Base-by-base conservation (phyloP, 64 coral and sea anemone genomes). In the Platygyra sinensis region DNA sequence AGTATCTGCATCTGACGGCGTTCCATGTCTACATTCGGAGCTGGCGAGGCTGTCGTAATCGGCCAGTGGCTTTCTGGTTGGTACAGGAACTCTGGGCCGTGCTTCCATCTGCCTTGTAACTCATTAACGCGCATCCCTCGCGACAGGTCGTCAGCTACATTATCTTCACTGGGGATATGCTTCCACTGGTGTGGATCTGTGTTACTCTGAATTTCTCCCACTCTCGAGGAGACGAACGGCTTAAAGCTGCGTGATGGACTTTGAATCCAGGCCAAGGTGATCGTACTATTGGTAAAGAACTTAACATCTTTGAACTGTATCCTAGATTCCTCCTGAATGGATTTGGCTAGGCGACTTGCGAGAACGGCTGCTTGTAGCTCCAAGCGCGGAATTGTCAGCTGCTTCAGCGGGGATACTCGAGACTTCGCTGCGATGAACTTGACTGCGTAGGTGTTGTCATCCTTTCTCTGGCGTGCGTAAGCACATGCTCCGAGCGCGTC, bases 281-380 rank as follows among this genome's bases (percentile, higher is more conserved):
- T 93, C 18, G 42, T 82, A 32, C 82, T 92, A 54, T 92, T 75
- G 46, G 90, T 92, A 74, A 92, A 92, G 14, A 92, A 87, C 10
- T 86, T 67, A 10, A 87, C 74, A 31, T 89, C 62, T 24, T 20
- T 31, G 24, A 79, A 89, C 72, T 89, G 54, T 22, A 89, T 28
- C 10, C 57, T 76, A 54, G 29, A 78, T 64, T 89, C 76, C 24
- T 89, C 36, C 31, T 15, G 20, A 22, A 80, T 76, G 0, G 62
- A 51, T 76, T 88, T 87, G 25, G 29, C 71, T 19, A 76, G 73
- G 73, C 73, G 29, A 38, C 50, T 18, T 10, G 80, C 60, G 9
- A 83, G 80, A 83, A 63, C 59, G n/a, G 57, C 80, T 62, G 80
- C 59, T 51, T 87, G 85, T 87, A 87, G 52, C 36, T 87, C 85